A percentile compares a stretch with the other conserved stretches of the same genome.
phyloP scores from a whole-genome alignment of 2,113 vertebrate species.

The Cebus imitator region DNA sequence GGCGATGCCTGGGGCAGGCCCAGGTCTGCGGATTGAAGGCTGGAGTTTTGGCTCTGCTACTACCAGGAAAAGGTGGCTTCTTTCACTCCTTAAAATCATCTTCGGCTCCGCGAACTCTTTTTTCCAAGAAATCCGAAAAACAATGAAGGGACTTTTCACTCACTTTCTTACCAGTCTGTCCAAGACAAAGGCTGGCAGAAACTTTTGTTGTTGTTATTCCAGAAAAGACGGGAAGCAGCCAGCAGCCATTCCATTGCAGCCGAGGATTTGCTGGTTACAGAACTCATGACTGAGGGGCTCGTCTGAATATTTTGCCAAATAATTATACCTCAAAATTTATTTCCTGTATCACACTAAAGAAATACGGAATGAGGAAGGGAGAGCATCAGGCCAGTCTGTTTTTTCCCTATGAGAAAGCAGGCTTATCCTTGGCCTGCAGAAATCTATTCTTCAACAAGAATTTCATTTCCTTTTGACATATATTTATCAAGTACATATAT shows the following conservation, averaged over 20 bases:
- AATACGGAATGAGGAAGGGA: neutral
- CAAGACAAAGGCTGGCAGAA: neutral
- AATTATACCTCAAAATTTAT: neutral
- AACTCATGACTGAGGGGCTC: neutral
- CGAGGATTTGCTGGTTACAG: neutral
- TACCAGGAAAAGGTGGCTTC: neutral
- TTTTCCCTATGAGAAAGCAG: neutral
- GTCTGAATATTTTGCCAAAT: neutral
- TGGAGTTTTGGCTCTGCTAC: neutral
- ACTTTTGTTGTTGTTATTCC: neutral
- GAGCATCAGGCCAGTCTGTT: neutral
- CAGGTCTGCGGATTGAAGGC: no score
- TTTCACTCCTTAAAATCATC: neutral
- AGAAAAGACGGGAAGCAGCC: neutral
- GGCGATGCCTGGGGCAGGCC: accelerated
- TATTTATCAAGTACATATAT: neutral
- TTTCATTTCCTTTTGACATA: neutral
- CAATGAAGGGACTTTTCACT: constrained; percentile 22
- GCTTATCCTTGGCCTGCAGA: neutral
- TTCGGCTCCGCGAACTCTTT: neutral
- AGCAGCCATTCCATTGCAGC: neutral
- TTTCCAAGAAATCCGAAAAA: constrained; percentile 1
- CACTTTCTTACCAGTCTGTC: neutral
- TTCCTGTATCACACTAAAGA: neutral
- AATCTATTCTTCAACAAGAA: neutral